phyloP scores from a whole-genome alignment of 2,113 vertebrate species.

The Bos javanicus region DNA sequence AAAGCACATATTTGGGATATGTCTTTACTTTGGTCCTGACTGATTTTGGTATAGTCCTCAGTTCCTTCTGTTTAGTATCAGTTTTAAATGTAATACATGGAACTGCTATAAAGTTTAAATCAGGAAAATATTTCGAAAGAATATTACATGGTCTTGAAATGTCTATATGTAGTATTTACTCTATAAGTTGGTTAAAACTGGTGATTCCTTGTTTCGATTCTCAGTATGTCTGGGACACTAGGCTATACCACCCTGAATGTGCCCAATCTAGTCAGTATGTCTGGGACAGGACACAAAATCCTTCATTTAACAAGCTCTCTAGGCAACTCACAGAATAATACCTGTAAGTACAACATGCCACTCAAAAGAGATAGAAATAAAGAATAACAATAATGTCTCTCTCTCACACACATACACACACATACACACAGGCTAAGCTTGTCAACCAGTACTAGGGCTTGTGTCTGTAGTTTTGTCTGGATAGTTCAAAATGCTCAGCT shows the following conservation, averaged over 20 bases:
- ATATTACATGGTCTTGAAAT: background rate
- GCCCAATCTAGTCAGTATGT: background rate
- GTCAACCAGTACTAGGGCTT: background rate
- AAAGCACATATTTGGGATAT: conserved; percentile 16
- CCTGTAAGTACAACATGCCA: background rate
- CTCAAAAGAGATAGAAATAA: background rate
- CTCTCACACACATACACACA: background rate
- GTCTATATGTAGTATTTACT: background rate
- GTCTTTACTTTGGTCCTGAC: background rate
- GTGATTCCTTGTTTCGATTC: background rate
- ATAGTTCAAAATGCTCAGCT: background rate
- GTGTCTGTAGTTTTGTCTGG: background rate
- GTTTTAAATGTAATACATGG: background rate
- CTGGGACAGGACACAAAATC: background rate
- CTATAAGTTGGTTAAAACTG: background rate
- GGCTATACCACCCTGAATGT: background rate
- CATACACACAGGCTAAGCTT: background rate
- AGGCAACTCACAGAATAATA: background rate
- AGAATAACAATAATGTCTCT: background rate
- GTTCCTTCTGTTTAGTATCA: background rate
- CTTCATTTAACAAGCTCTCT: background rate
- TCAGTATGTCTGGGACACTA: background rate
- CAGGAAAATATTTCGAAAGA: background rate
- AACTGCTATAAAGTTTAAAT: background rate
- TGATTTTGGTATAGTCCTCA: background rate